Evolutionary conservation across 2,113 vertebrate genomes (phyloP), one percentile per base, ranked within the genome.

Genomic region (Alectura lathami): DNA sequence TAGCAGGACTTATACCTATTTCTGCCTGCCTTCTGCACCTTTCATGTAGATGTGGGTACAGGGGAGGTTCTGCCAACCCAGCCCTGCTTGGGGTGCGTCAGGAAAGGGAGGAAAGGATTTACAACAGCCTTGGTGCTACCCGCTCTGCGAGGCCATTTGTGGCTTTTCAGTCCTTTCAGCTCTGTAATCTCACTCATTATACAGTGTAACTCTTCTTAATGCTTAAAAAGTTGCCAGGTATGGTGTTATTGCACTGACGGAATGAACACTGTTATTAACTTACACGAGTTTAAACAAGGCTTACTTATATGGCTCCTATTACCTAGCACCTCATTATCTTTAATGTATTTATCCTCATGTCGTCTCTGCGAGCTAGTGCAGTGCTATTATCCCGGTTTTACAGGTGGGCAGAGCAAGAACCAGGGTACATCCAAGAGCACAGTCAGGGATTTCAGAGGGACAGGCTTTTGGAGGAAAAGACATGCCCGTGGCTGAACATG

Each of bases 141-240:
- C 26, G 57, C 90, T 78, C 89, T 84, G 14, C 95, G 93, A 94
- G 95, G 91, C 91, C 91, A 89, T 54, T 94, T 91, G 96, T 97
- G 95, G 96, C 97, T 96, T 96, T 96, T 94, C 96, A 96, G 96
- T 92, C 92, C 94, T 95, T 97, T 97, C 95, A 96, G 82, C 94
- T 96, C 94, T 97, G 84, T 98, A 98, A 98, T 97, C 96, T 92
- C 91, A 87, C 88, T 96, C 96, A 95, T 97, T 95, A 93, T 68
- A 94, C 32, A 54, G 75, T 36, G 66, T 80, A 79, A 86, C 84
- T 96, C 87, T 96, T 97, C 95, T 97, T 93, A 97, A 96, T 83
- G 88, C 91, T 93, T 96, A 88, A 95, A 96, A 96, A 88, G 91
- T 94, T 97, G 95, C 96, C 96, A 95, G 88, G 88, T 93, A 82